phyloP scores from a whole-genome alignment of 2,888 invertebrate genomes.

The Leptinotarsa peninsularis region DNA sequence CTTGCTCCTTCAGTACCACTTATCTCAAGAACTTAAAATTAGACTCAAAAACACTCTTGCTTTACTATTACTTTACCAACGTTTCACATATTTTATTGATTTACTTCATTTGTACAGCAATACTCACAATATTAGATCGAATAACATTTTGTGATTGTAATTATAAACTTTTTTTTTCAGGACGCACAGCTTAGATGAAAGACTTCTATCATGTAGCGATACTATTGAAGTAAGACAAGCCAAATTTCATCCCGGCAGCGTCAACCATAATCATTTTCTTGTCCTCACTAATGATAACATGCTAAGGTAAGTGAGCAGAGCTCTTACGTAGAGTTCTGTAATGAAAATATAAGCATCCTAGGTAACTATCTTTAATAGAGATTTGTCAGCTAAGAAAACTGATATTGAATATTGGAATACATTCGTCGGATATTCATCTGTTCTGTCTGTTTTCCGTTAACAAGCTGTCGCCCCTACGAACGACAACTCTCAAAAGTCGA shows the following conservation, averaged over 20 bases:
- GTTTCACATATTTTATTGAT: too few species aligned
- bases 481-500: too few species aligned
- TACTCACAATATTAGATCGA: not conserved
- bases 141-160: not conserved
- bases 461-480: too few species aligned
- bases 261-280: slow-evolving; percentile 79
- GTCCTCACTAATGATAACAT: slow-evolving; percentile 88
- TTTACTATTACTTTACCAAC: too few species aligned
- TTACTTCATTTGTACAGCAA: not conserved
- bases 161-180: slow-evolving; percentile 67
- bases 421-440: too few species aligned
- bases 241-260: slow-evolving; percentile 89
- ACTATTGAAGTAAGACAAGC: slow-evolving; percentile 79
- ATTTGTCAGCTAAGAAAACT: too few species aligned
- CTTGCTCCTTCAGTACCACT: too few species aligned
- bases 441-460: too few species aligned
- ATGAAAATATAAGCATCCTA: not conserved
- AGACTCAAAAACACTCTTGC: too few species aligned
- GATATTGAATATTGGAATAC: too few species aligned
- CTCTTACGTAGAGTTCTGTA: not conserved
- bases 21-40: too few species aligned
- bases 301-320: slow-evolving; percentile 73
- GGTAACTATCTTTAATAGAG: too few species aligned
- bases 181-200: slow-evolving; percentile 79
- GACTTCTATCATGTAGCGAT: slow-evolving; percentile 76